These are phyloP conservation scores for Festucalex cinctus DNA, from an alignment of 2,113 vertebrate genomes.

Conservation along the genomic window DNA sequence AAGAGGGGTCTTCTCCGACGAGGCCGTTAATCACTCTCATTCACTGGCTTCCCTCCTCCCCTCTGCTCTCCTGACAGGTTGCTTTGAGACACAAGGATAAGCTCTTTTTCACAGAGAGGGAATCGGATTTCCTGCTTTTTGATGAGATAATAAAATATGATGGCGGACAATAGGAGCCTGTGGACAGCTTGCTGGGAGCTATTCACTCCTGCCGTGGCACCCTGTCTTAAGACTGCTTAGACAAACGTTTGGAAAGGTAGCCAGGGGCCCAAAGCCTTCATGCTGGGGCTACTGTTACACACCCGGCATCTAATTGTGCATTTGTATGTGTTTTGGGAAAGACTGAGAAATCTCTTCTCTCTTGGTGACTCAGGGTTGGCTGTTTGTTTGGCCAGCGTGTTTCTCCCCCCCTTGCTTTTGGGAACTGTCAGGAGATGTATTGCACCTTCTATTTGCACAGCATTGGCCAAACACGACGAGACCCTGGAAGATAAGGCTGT, in stretches of 20 bases:
- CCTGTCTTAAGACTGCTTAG: conserved; percentile 66
- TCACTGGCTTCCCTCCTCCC: conserved; percentile 38
- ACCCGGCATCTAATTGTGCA: conserved; percentile 4
- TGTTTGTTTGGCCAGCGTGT: conserved; percentile 69
- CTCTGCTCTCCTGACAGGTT: conserved; percentile 64
- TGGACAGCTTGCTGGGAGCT: conserved; percentile 64
- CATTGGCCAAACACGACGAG: conserved; percentile 71
- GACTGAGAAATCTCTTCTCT: conserved; percentile 68
- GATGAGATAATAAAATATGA: conserved; percentile 77
- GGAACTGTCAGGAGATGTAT: conserved; percentile 75
- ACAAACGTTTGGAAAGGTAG: conserved; percentile 66
- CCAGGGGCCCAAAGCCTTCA: conserved; percentile 46
- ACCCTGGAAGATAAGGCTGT: conserved; percentile 72
- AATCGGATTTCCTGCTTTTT: conserved; percentile 76
- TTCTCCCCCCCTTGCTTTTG: conserved; percentile 65
- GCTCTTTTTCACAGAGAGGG: conserved; percentile 71
- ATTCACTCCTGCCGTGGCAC: conserved; percentile 50
- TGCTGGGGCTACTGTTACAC: conserved; percentile 62
- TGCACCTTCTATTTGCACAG: conserved; percentile 74
- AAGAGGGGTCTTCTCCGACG: conserved; percentile 47
- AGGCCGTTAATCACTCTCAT: conserved; percentile 68
- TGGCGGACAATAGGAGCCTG: conserved; percentile 67
- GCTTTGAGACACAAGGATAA: conserved; percentile 73
- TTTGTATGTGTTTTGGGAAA: conserved; percentile 43
- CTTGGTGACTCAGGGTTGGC: conserved; percentile 60